Conservation (phyloP, 2,888 invertebrate genomes). For the Phania funesta region DNA sequence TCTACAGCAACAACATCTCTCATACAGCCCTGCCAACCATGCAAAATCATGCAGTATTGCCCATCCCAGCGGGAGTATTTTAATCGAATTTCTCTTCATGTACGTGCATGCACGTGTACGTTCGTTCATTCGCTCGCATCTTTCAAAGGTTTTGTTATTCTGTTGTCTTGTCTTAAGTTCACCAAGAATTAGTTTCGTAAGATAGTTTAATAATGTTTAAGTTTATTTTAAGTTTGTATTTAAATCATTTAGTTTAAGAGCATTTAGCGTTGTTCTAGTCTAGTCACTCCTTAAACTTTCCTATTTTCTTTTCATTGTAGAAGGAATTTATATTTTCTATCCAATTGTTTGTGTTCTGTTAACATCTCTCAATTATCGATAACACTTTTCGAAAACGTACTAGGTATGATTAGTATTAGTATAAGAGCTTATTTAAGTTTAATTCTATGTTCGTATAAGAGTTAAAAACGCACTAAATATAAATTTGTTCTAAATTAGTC, state of each 20-base stretch:
- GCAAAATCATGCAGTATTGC: conserved; percentile 57
- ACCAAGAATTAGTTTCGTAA: neutral
- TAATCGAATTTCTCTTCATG: conserved; percentile 62
- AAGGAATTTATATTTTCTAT: neutral
- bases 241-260: conserved; percentile 15
- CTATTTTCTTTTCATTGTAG: neutral
- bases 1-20: conserved; percentile 68
- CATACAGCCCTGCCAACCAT: conserved; percentile 44
- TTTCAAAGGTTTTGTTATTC: conserved; percentile 16
- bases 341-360: conserved; percentile 36
- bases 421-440: conserved; percentile 27
- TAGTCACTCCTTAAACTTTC: conserved; percentile 62
- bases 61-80: conserved; percentile 69
- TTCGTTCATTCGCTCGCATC: neutral
- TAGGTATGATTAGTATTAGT: neutral
- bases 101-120: neutral
- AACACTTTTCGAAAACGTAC: neutral
- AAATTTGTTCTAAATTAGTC: conserved; percentile 50
- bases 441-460: neutral
- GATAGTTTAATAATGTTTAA: neutral
- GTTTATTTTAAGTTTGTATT: conserved; percentile 11
- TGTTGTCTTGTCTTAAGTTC: conserved; percentile 8
- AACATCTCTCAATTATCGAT: neutral
- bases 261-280: conserved; percentile 78
- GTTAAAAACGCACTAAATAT: conserved; percentile 36